Conservation (phyloP, 2,797 vertebrate species). For the Potorous gilbertii region DNA sequence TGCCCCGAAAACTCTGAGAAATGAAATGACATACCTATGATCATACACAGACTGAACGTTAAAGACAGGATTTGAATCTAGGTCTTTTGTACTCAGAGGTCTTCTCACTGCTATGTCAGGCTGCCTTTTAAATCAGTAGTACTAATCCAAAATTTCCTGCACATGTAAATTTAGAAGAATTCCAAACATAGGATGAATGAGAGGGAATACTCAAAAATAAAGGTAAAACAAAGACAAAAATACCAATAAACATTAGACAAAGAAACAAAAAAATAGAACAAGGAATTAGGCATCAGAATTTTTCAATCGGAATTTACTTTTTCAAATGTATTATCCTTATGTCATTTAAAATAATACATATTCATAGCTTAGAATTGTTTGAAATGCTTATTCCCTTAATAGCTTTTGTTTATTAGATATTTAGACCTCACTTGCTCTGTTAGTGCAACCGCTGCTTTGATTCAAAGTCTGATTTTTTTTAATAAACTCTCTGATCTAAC, state of each 20-base stretch:
- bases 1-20: background rate
- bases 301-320: background rate
- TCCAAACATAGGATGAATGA: background rate
- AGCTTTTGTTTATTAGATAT: background rate
- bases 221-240: background rate
- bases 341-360: background rate
- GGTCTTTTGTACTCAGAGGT: background rate
- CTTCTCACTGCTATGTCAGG: background rate
- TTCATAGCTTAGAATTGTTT: background rate
- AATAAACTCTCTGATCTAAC: background rate
- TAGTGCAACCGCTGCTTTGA: background rate
- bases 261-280: background rate
- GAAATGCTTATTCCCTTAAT: background rate
- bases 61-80: background rate
- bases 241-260: background rate
- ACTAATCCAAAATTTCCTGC: background rate
- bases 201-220: rapidly evolving
- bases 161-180: background rate
- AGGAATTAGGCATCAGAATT: background rate
- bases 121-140: background rate
- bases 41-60: background rate
- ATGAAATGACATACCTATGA: background rate
- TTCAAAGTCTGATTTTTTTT: background rate
- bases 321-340: background rate
- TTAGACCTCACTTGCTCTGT: background rate